Evolutionary conservation across 92 coral and sea anemone genomes (phyloP).

Genomic region (Micromussa lordhowensis): DNA sequence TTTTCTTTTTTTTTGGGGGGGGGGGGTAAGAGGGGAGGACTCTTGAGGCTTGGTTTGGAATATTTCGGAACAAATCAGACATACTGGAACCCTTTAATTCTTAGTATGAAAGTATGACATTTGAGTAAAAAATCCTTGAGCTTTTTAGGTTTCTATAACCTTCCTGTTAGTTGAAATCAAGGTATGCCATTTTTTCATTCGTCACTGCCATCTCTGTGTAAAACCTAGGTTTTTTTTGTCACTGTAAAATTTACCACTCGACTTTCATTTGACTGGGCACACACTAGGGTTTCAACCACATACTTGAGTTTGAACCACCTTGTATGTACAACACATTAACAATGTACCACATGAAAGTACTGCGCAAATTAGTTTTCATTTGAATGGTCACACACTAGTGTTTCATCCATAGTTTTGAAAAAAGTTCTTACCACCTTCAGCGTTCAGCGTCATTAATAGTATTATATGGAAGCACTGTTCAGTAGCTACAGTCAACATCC

Average conservation of each 20-base stretch:
- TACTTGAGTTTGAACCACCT: no score
- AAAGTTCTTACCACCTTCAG: not conserved
- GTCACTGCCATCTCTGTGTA: not conserved
- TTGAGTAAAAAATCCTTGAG: not conserved
- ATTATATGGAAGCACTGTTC: no score
- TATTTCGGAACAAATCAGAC: not conserved
- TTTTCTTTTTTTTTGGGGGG: not conserved
- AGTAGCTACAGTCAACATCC: no score
- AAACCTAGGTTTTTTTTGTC: not conserved
- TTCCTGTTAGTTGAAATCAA: not conserved
- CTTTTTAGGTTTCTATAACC: not conserved
- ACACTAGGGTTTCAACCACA: not conserved
- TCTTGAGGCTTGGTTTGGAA: not conserved
- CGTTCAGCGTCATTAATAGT: not conserved
- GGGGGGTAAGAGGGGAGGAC: not conserved
- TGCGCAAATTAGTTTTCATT: no score
- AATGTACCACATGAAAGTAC: no score
- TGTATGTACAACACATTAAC: no score
- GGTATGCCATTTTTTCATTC: not conserved
- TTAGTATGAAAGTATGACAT: not conserved
- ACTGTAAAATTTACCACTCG: no score
- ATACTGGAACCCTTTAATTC: not conserved
- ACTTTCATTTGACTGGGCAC: not conserved
- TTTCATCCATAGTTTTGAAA: not conserved
- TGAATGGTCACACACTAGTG: not conserved